Conservation (phyloP, 2,888 invertebrate genomes). For the Andrena haemorrhoa region DNA sequence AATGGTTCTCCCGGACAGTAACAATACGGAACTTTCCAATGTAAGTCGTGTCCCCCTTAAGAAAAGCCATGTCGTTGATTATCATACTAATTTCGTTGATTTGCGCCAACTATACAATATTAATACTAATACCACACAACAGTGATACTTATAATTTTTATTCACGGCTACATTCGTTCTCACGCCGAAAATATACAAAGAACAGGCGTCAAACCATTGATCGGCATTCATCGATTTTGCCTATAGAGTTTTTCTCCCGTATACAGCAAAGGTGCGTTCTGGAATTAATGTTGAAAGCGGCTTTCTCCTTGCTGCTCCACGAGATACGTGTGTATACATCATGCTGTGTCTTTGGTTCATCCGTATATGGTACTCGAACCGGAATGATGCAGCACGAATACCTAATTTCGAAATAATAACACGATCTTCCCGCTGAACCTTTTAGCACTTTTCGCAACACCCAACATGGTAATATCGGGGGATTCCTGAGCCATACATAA, state of each 20-base stretch:
- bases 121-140: too few species aligned
- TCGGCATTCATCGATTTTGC: conserved; percentile 22
- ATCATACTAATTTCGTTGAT: too few species aligned
- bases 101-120: too few species aligned
- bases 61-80: too few species aligned
- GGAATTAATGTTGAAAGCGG: conserved; percentile 53
- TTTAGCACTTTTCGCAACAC: conserved; percentile 7
- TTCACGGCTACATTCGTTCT: too few species aligned
- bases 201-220: not conserved
- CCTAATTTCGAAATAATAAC: conserved; percentile 56
- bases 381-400: conserved; percentile 52
- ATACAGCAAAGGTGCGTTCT: conserved; percentile 41
- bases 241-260: conserved; percentile 25
- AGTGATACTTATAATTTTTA: too few species aligned
- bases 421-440: conserved; percentile 5
- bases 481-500: not conserved
- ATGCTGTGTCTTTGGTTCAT: conserved; percentile 33
- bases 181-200: conserved; percentile 5
- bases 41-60: too few species aligned
- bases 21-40: too few species aligned
- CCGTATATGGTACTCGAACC: conserved; percentile 51
- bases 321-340: conserved; percentile 36
- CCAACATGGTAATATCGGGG: not conserved
- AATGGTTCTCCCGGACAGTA: not conserved
- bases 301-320: conserved; percentile 49